phyloP scores from a whole-genome alignment of 2,888 invertebrate genomes.

The Holacanthella duospinosa region DNA sequence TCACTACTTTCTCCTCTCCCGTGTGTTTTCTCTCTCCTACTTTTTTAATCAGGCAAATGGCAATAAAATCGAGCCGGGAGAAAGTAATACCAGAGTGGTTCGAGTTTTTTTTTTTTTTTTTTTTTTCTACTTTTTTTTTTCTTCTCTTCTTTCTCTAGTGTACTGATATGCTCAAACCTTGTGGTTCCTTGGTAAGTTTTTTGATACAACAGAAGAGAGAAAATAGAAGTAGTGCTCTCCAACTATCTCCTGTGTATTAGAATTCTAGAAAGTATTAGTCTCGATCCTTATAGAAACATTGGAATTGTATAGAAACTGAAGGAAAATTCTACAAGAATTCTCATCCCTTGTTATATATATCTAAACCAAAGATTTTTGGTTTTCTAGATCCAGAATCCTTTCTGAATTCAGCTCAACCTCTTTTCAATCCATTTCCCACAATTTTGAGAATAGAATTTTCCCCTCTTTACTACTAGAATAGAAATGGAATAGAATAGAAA shows the following conservation, averaged over 20 bases:
- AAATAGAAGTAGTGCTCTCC: too few species aligned
- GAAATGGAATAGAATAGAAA: neutral
- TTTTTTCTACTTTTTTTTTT: slow-evolving; percentile 1
- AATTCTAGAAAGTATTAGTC: too few species aligned
- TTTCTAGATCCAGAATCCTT: slow-evolving; percentile 6
- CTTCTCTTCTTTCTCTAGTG: neutral
- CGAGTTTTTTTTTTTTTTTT: neutral
- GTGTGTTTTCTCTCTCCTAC: slow-evolving; percentile 9
- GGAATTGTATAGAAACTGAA: too few species aligned
- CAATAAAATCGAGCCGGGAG: slow-evolving; percentile 29
- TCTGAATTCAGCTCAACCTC: slow-evolving; percentile 25
- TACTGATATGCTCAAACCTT: too few species aligned
- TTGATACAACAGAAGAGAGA: neutral
- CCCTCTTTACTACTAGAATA: neutral
- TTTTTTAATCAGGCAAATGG: slow-evolving; percentile 38
- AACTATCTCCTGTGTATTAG: neutral
- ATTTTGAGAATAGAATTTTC: slow-evolving; percentile 2
- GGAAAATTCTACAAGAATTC: too few species aligned
- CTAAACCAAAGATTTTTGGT: too few species aligned
- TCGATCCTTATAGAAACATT: too few species aligned
- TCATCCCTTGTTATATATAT: too few species aligned
- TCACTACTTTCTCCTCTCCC: slow-evolving; percentile 5
- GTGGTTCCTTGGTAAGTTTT: neutral
- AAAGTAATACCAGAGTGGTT: slow-evolving; percentile 5
- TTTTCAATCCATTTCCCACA: slow-evolving; percentile 32